Conservation (phyloP, 1,140 invertebrate genomes). For the Drosophila albomicans region DNA sequence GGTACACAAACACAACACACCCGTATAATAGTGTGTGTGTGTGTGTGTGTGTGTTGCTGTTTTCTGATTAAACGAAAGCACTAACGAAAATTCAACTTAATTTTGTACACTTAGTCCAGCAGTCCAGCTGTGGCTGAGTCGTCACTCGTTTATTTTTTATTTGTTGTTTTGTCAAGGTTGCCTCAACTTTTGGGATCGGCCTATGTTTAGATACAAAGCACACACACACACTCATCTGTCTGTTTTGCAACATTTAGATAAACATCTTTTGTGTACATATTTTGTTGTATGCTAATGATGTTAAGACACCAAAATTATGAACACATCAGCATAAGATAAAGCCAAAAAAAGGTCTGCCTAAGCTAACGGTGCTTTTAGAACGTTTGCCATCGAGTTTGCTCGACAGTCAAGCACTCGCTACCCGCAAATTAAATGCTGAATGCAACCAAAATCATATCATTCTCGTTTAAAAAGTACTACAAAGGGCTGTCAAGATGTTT, state of each 20-base stretch:
- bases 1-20: slow-evolving; percentile 31
- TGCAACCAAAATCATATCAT: no score
- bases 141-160: neutral
- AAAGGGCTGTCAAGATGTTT: no score
- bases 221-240: slow-evolving; percentile 4
- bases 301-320: slow-evolving; percentile 62
- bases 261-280: slow-evolving; percentile 40
- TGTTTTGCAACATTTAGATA: slow-evolving; percentile 37
- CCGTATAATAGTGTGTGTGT: slow-evolving; percentile 8
- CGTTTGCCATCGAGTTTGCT: neutral
- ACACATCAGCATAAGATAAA: slow-evolving; percentile 40
- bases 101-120: slow-evolving; percentile 55
- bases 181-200: slow-evolving; percentile 33
- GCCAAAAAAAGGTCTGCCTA: slow-evolving; percentile 7
- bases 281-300: slow-evolving; percentile 42
- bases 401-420: neutral
- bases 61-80: slow-evolving; percentile 80
- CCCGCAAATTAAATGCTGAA: neutral
- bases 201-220: slow-evolving; percentile 40
- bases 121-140: neutral
- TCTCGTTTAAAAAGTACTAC: no score
- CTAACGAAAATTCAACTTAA: slow-evolving; percentile 72
- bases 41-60: slow-evolving; percentile 41
- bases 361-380: slow-evolving; percentile 24
- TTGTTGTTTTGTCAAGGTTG: slow-evolving; percentile 31